Base-by-base conservation (phyloP, 2,888 invertebrate genomes). In the Tryphoninae sp. region DNA sequence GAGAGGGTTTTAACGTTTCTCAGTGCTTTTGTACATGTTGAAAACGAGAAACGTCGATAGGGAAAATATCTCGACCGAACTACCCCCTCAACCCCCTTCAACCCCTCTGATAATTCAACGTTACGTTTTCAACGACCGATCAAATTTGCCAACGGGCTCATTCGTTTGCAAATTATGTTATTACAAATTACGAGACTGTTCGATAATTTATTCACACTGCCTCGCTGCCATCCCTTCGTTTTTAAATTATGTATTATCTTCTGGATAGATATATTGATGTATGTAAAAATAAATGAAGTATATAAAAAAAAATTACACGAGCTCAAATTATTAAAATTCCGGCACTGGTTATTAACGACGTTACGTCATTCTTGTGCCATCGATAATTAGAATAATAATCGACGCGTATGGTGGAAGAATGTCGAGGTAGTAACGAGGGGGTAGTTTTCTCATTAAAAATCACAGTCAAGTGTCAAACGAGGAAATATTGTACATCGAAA, bases 351-450 rank as follows among this genome's bases (percentile, higher is more conserved):
- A 77, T 73, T 62, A 73, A 73, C 76, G 19, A 6, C 9, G n/a
- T 11, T 59, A 58, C 23, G 59, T n/a, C 42, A 16, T 55, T 9
- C 8, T 1, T 59, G 26, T 53, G 49, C 40, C 49, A 22, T 51
- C 53, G 53, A 65, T 72, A 80, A 80, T 75, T 67, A 53, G 51
- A 76, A 72, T 67, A 71, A 65, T 72, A 72, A 78, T 78, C 59
- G 59, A 72, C 59, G 22, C 62, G 45, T 58, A 23, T 59, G 13
- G 53, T 16, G 45, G 26, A 62, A 33, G n/a, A 68, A 16, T 6
- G 6, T 33, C 6, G 33, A 58, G 6, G 9, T 11, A 11, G 9
- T 2, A 53, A 33, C 51, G 22, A 61, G 4, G n/a, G n/a, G 61
- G n/a, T n/a, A n/a, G 8, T 62, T 45, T 45, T 13, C 49, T 76